These are phyloP conservation scores for Larimichthys polyactis DNA, from an alignment of 2,113 vertebrate genomes.

Conservation along the genomic window DNA sequence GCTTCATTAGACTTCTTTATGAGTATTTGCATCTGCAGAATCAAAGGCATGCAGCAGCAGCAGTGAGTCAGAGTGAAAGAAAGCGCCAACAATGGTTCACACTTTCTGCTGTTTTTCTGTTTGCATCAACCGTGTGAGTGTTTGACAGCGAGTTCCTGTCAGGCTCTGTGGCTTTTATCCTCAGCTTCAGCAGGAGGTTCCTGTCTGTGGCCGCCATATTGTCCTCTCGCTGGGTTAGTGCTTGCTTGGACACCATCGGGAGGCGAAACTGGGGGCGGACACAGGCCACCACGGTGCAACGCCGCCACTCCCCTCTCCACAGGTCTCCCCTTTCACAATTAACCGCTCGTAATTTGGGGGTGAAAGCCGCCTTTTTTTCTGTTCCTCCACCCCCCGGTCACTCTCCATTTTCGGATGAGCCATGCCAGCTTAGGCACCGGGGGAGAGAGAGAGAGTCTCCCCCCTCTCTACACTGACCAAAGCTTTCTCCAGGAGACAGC, in stretches of 20 bases:
- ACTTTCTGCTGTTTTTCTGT: conserved; percentile 19
- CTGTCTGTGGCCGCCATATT: conserved; percentile 75
- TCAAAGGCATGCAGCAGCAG: not conserved
- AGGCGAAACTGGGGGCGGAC: not conserved
- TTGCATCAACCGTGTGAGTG: conserved; percentile 35
- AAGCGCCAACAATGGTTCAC: conserved; percentile 18
- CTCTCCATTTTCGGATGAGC: conserved; percentile 53
- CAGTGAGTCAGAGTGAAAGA: not conserved
- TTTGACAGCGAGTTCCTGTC: conserved; percentile 78
- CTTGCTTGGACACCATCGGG: conserved; percentile 55
- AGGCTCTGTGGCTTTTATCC: conserved; percentile 71
- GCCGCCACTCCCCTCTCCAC: conserved; percentile 73
- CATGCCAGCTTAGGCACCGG: conserved; percentile 71
- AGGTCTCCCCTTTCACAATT: conserved; percentile 84
- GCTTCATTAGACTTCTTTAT: conserved; percentile 16
- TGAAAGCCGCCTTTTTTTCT: conserved; percentile 76
- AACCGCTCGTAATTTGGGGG: conserved; percentile 81
- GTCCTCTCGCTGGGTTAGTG: conserved; percentile 68
- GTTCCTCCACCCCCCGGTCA: conserved; percentile 46
- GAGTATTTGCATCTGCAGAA: not conserved
- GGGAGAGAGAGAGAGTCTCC: not conserved
- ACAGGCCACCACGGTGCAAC: conserved; percentile 53
- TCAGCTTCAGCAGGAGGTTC: conserved; percentile 75
- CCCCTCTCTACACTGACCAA: conserved; percentile 53
- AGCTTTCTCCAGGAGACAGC: conserved; percentile 47